Conservation (phyloP, 2,888 invertebrate genomes). For the Pheosia gnoma region DNA sequence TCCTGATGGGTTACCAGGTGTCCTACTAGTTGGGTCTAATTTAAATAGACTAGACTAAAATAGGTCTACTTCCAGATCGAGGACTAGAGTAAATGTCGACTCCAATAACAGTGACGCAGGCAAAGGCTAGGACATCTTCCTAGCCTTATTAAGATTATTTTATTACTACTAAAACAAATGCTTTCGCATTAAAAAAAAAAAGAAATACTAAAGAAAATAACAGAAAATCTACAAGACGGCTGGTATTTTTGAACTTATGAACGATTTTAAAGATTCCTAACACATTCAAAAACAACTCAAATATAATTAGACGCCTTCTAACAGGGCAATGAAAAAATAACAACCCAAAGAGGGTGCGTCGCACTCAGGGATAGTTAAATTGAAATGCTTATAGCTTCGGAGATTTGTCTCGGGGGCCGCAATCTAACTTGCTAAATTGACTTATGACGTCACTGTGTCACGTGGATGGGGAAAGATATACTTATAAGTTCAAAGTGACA, state of each 20-base stretch:
- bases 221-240: not conserved
- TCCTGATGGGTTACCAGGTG: too few relatives aligned
- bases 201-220: not conserved
- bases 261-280: not conserved
- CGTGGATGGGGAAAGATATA: constrained; percentile 15
- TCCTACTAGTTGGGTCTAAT: too few relatives aligned
- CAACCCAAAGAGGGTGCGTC: constrained; percentile 50
- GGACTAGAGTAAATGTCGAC: too few relatives aligned
- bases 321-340: constrained; percentile 21
- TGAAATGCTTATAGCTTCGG: constrained; percentile 55
- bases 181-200: too few relatives aligned
- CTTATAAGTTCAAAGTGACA: too few relatives aligned
- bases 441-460: constrained; percentile 61
- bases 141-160: too few relatives aligned
- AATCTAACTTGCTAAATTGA: constrained; percentile 79
- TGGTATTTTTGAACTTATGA: not conserved
- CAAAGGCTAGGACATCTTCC: too few relatives aligned
- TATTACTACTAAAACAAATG: too few relatives aligned
- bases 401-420: constrained; percentile 46
- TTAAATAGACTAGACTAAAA: too few relatives aligned
- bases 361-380: constrained; percentile 57
- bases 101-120: too few relatives aligned
- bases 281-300: constrained; percentile 1
- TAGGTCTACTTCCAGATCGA: too few relatives aligned
- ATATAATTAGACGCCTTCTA: constrained; percentile 9